Evolutionary conservation across 2,888 invertebrate species (phyloP), one percentile per base, ranked within the genome.

Genomic region (Tholera decimalis): DNA sequence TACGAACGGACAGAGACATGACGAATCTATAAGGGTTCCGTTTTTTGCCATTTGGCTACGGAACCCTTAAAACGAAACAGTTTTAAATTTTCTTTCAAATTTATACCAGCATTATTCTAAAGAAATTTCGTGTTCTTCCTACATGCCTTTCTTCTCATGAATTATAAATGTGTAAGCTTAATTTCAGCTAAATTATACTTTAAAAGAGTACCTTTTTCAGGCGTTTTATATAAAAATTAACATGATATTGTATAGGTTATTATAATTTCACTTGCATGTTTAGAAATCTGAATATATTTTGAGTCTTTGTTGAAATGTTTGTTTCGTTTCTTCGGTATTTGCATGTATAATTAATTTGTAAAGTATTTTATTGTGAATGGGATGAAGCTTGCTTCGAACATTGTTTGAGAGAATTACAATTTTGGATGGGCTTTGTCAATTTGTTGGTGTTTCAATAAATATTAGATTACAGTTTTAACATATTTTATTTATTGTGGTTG

Each of bases 151-250:
- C 67, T 83, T 59, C 83, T 89, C 88, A 88, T 90, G 89, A 92
- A 92, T 91, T 88, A 88, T 85, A 88, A 88, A 91, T 87, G 83
- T 83, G 84, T 87, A 79, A 80, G 85, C 87, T 89, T 91, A 92
- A 91, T 91, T 91, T 91, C 84, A 87, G 85, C 86, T 85, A 89
- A 91, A 92, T 91, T 91, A 88, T 90, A 91, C 87, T 89, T 86
- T 86, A 79, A 86, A 88, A 85, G 85, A 79, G 84, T 84, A 88
- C 82, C 83, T 85, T 88, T 85, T 82, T 54, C 53, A 26, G 37
- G 18, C 67, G 26, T 60, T 66, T 66, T 79, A 83, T 85, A 81
- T 71, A 81, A 59, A 73, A 77, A 90, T 91, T 91, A 88, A 85
- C 89, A 91, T 91, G 81, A 84, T 85, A 89, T 88, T 88, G 83